A percentile compares a stretch with the other conserved stretches of the same genome.
phyloP scores from a whole-genome alignment of 2,113 vertebrate species.

The Thunnus thynnus region DNA sequence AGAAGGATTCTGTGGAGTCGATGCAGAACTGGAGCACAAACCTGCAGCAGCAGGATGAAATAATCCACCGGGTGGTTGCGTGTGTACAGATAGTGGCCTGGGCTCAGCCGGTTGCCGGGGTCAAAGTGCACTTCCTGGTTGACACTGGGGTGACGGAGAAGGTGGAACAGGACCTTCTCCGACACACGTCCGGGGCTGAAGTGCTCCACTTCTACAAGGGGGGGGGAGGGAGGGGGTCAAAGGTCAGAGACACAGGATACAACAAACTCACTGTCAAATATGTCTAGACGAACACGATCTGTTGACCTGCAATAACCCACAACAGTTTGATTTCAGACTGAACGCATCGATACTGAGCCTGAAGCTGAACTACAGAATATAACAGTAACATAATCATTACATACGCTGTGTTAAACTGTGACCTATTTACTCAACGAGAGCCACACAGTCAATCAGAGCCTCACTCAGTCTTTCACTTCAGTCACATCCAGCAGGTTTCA shows the following conservation, averaged over 20 bases:
- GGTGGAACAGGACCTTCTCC: slow-evolving; percentile 91
- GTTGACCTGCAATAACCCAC: not conserved
- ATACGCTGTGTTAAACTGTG: slow-evolving; percentile 43
- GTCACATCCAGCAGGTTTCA: no score
- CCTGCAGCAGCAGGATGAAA: slow-evolving; percentile 94
- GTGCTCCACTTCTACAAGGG: slow-evolving; percentile 89
- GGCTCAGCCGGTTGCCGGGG: slow-evolving; percentile 84
- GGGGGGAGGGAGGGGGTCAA: slow-evolving; percentile 4
- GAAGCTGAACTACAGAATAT: not conserved
- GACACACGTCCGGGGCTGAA: slow-evolving; percentile 89
- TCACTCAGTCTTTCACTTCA: not conserved
- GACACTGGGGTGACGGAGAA: slow-evolving; percentile 92
- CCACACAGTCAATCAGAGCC: not conserved
- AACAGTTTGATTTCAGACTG: no score
- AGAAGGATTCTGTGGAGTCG: no score
- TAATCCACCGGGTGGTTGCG: slow-evolving; percentile 93
- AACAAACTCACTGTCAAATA: no score
- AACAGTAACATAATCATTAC: slow-evolving; percentile 27
- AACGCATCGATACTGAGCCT: no score
- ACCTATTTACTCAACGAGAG: not conserved
- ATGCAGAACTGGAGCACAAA: slow-evolving; percentile 42
- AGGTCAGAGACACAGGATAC: slow-evolving; percentile 11
- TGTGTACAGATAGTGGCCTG: slow-evolving; percentile 91
- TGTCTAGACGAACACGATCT: not conserved
- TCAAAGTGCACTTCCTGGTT: slow-evolving; percentile 95